Base-by-base conservation (phyloP, 2,797 vertebrate species). In the Sebastes melanostomus region DNA sequence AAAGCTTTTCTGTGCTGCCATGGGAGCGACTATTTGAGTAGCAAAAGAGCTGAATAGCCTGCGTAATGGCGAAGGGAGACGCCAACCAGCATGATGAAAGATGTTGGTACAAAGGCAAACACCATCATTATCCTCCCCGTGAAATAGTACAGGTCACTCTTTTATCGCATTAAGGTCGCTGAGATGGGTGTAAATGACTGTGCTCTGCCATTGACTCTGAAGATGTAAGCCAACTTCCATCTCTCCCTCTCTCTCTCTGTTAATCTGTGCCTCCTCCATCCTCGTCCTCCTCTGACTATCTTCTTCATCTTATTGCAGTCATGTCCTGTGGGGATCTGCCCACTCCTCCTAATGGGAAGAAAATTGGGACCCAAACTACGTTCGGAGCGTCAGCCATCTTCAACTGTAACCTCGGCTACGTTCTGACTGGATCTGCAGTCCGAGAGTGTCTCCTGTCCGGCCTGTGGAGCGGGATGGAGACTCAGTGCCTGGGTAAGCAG, bases 301-400 rank as follows among this genome's bases (percentile, higher is more conserved):
- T 32, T 86, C 91, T 89, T 59, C 24, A 91, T 92, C 80, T 89
- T 72, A 69, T 89, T 87, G 63, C 92, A 99, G 98, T 99, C 88
- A 98, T 99, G 93, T 99, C 98, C 70, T 99, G 98, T 86, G 97
- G 98, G 72, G 97, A 97, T 90, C 95, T 98, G 78, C 96, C 97
- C 69, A 96, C 95, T 82, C 97, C 97, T 89, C 97, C 98, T 85
- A 99, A 99, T 93, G 98, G 98, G 84, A 98, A 97, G 95, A 99
- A 98, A 94, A 99, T 99, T 92, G 98, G 98, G 91, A 99, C 96
- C 72, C 98, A 99, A 77, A 97, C 94, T 77, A 98, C 98, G 9
- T 99, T 98, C 14, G 96, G 97, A 74, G 98, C 98, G 4, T 98
- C 98, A 46, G 97, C 97, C 87, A 99, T 99, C 93, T 99, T 99